phyloP scores from a whole-genome alignment of 1,140 invertebrate genomes.

The Trachymyrmex cornetzi region DNA sequence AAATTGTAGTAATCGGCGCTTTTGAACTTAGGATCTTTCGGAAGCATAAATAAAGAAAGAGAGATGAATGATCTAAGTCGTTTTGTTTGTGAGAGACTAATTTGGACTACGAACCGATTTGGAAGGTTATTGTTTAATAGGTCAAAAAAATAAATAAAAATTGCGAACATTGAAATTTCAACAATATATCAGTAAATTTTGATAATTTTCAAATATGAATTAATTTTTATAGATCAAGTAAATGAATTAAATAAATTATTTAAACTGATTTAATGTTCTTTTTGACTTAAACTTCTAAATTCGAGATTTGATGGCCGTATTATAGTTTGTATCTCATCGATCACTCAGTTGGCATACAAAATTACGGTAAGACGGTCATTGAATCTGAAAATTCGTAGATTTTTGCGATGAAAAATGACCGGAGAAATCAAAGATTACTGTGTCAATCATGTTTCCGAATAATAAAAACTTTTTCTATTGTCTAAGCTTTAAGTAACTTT shows the following conservation, averaged over 20 bases:
- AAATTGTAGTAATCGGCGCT: conserved; percentile 63
- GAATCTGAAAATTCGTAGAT: conserved; percentile 65
- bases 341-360: conserved; percentile 43
- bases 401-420: conserved; percentile 35
- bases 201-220: neutral
- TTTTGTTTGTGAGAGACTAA: neutral
- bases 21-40: conserved; percentile 17
- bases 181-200: neutral
- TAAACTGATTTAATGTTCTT: neutral
- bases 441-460: conserved; percentile 53
- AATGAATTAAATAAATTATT: too few species aligned
- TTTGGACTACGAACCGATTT: neutral
- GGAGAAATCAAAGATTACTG: conserved; percentile 41
- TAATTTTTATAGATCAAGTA: neutral
- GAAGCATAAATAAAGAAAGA: conserved; percentile 14
- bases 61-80: neutral
- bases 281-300: neutral
- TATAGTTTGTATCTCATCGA: conserved; percentile 55
- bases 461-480: neutral
- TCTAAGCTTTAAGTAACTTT: neutral
- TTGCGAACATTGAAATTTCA: neutral
- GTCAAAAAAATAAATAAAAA: neutral
- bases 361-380: conserved; percentile 30
- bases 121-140: conserved; percentile 17
- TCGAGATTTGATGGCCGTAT: neutral